Evolutionary conservation across 2,888 invertebrate genomes (phyloP), one percentile per base, ranked within the genome.

Genomic region (Merodon equestris): DNA sequence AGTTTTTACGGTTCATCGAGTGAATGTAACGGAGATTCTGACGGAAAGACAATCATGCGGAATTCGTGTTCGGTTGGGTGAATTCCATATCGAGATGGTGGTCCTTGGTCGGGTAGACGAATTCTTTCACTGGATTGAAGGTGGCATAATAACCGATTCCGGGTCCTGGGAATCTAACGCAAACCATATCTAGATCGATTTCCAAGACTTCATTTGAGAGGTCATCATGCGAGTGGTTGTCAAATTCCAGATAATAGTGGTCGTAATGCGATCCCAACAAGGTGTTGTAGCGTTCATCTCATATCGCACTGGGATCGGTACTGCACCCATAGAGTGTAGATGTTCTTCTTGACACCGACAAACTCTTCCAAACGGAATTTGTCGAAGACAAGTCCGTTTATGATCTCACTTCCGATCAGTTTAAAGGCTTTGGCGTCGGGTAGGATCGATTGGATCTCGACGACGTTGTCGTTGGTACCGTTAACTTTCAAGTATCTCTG

Each of bases 231-330:
- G n/a, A n/a, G n/a, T n/a, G n/a, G n/a, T n/a, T n/a, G n/a, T n/a
- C n/a, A n/a, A n/a, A n/a, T n/a, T n/a, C n/a, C n/a, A n/a, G n/a
- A n/a, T n/a, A n/a, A n/a, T n/a, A n/a, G n/a, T n/a, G n/a, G n/a
- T n/a, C n/a, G n/a, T n/a, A n/a, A n/a, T n/a, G n/a, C n/a, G n/a
- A n/a, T n/a, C n/a, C n/a, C n/a, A n/a, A n/a, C n/a, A n/a, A n/a
- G n/a, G n/a, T n/a, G n/a, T n/a, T n/a, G n/a, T n/a, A n/a, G 98
- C 98, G 85, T 93, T 93, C 98, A 98, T 98, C 89, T 97, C 96
- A 87, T 97, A 98, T 77, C 92, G 91, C 45, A 94, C 91, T 0
- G 94, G 95, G 47, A 96, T 92, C 9, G 95, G 92, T 93, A 94
- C 53, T 93, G 92, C 58, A 97, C 91, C 96, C 96, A 97, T 90